Evolutionary conservation across 2,113 vertebrate species (phyloP).

Genomic region (Notothenia coriiceps): DNA sequence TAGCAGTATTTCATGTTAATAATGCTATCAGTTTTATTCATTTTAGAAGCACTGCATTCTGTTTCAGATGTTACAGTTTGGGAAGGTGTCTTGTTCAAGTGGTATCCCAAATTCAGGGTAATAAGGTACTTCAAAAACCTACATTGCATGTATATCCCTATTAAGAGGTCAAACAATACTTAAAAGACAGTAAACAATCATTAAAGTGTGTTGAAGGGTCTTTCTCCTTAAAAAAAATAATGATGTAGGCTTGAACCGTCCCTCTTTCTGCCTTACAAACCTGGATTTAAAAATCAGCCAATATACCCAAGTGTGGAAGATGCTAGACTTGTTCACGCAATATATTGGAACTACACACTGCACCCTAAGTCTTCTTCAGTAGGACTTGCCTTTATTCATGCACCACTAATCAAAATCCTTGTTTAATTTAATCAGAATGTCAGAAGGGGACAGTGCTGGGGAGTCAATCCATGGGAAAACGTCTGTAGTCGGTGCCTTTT

Average conservation of each 20-base stretch:
- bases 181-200: neutral
- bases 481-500: constrained; percentile 92
- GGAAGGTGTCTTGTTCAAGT: neutral
- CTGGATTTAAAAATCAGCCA: neutral
- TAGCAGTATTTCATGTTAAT: neutral
- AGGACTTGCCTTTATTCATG: neutral
- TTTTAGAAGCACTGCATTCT: neutral
- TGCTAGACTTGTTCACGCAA: neutral
- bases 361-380: neutral
- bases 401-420: constrained; percentile 2
- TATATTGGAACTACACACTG: neutral
- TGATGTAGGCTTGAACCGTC: neutral
- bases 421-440: constrained; percentile 88
- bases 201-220: neutral
- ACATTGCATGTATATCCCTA: neutral
- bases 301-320: neutral
- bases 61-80: neutral
- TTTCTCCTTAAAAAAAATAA: neutral
- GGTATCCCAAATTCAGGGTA: neutral
- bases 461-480: constrained; percentile 97
- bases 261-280: neutral
- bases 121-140: neutral
- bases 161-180: neutral
- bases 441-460: constrained; percentile 97
- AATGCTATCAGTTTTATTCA: neutral